These are phyloP conservation scores for Drosophila tripunctata DNA, from an alignment of 2,888 invertebrate genomes.

Conservation along the genomic window DNA sequence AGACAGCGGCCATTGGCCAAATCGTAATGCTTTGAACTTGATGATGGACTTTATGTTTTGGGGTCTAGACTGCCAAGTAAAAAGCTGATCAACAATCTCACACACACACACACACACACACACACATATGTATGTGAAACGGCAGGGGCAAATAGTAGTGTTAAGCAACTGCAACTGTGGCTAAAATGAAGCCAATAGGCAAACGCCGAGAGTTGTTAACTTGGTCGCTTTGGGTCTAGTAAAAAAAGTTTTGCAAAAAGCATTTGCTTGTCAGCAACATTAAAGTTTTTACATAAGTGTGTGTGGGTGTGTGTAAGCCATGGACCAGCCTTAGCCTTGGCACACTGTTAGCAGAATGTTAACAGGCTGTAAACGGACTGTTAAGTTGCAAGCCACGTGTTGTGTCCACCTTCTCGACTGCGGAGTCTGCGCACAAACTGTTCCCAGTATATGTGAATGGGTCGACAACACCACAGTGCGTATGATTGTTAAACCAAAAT, in stretches of 20 bases:
- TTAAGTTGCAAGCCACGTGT: constrained; percentile 58
- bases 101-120: constrained; percentile 19
- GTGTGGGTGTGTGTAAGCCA: constrained; percentile 23
- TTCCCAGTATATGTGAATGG: constrained; percentile 58
- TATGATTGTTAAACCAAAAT: constrained; percentile 79
- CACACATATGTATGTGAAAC: neutral
- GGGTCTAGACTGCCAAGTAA: constrained; percentile 1
- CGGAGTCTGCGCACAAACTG: constrained; percentile 64
- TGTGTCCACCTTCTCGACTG: constrained; percentile 29
- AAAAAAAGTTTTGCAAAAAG: constrained; percentile 60
- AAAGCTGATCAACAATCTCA: constrained; percentile 27
- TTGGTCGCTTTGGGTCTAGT: constrained; percentile 39
- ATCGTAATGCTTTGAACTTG: constrained; percentile 44
- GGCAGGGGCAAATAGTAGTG: neutral
- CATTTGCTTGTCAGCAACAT: constrained; percentile 71
- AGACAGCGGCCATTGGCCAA: constrained; percentile 22
- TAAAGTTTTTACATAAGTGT: constrained; percentile 49
- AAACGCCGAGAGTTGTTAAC: constrained; percentile 17
- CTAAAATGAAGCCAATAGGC: constrained; percentile 26
- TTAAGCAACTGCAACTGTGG: constrained; percentile 33
- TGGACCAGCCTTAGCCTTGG: constrained; percentile 77
- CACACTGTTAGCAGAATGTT: constrained; percentile 38
- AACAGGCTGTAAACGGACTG: constrained; percentile 47
- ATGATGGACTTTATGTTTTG: constrained; percentile 38
- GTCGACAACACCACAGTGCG: constrained; percentile 55